Conservation (phyloP, 2,888 invertebrate genomes). For the Sialis fuliginosa region DNA sequence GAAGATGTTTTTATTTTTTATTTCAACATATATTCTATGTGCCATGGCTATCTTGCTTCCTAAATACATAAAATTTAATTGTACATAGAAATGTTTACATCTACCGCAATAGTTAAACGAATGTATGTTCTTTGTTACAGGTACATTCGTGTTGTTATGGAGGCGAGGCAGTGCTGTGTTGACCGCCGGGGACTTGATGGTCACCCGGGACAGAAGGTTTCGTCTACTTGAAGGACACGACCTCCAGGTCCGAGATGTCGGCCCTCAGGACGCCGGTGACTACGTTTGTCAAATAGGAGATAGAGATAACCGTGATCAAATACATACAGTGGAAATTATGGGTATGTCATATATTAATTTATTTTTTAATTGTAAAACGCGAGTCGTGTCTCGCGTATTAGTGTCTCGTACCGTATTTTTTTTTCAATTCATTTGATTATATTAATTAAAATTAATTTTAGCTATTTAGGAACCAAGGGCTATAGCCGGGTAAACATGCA, state of each 20-base stretch:
- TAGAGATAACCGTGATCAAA: constrained; percentile 46
- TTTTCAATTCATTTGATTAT: too few species aligned
- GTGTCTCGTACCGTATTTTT: too few species aligned
- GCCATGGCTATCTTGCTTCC: too few species aligned
- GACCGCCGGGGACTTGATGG: constrained; percentile 52
- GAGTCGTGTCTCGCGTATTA: too few species aligned
- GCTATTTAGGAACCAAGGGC: too few species aligned
- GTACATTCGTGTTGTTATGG: constrained; percentile 49
- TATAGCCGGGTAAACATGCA: too few species aligned
- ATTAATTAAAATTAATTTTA: too few species aligned
- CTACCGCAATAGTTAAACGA: neutral
- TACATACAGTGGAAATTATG: constrained; percentile 50
- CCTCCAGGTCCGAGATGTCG: constrained; percentile 48
- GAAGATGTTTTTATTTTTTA: too few species aligned
- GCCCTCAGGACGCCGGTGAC: constrained; percentile 27
- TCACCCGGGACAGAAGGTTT: constrained; percentile 46
- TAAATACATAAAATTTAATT: too few species aligned
- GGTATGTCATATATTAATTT: constrained; percentile 1
- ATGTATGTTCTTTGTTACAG: constrained; percentile 22
- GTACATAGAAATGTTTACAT: neutral
- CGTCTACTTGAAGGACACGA: constrained; percentile 51
- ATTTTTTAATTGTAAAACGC: too few species aligned
- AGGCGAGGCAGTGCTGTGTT: constrained; percentile 49
- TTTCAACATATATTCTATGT: too few species aligned
- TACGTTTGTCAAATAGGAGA: constrained; percentile 62